Evolutionary conservation across 1,140 invertebrate species (phyloP).

Genomic region (Eufriesea mexicana): DNA sequence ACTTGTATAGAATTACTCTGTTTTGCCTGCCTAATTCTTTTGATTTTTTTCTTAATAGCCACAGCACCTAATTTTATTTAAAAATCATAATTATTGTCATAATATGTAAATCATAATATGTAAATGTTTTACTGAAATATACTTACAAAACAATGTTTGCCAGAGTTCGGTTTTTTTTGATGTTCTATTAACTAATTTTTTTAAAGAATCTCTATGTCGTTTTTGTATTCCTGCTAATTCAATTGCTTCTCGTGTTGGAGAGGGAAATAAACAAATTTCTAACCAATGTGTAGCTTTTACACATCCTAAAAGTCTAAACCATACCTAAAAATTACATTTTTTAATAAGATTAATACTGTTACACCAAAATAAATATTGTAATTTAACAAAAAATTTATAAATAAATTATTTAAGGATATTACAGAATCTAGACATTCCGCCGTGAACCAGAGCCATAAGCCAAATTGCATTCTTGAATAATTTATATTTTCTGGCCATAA

Average conservation of each 20-base stretch:
- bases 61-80: constrained; percentile 65
- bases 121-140: background rate
- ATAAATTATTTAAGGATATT: constrained; percentile 36
- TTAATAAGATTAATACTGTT: background rate
- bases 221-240: constrained; percentile 71
- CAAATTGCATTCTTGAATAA: constrained; percentile 54
- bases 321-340: constrained; percentile 57
- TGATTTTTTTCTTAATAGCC: constrained; percentile 71
- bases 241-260: constrained; percentile 67
- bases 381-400: constrained; percentile 1
- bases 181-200: constrained; percentile 47
- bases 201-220: constrained; percentile 63
- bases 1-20: constrained; percentile 15
- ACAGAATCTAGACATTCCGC: constrained; percentile 74
- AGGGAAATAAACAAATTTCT: constrained; percentile 71
- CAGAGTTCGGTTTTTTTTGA: constrained; percentile 60
- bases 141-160: constrained; percentile 70
- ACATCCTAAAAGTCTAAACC: constrained; percentile 65
- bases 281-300: constrained; percentile 61
- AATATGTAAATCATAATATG: constrained; percentile 19
- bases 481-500: constrained; percentile 64
- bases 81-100: background rate
- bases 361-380: background rate
- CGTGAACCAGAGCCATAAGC: constrained; percentile 72
- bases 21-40: constrained; percentile 62